These are phyloP conservation scores for Gadus chalcogrammus DNA, from an alignment of 2,113 vertebrate species.

Conservation along the genomic window DNA sequence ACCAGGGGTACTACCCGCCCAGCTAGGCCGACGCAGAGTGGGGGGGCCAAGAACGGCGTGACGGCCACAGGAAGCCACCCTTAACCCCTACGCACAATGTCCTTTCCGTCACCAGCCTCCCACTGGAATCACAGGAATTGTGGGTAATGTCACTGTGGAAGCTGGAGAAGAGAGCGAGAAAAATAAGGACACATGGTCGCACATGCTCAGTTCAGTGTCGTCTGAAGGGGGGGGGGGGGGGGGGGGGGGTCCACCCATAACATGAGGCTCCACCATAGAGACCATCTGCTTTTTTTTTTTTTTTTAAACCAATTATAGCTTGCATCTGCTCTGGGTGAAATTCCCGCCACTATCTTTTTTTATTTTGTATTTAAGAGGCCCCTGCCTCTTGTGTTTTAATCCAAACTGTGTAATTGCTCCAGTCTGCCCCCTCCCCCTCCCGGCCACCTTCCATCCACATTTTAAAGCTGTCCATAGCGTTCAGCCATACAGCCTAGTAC, in stretches of 20 bases:
- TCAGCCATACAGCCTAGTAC: slow-evolving; percentile 26
- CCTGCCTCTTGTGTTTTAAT: slow-evolving; percentile 41
- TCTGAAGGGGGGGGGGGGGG: not conserved
- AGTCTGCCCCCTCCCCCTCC: slow-evolving; percentile 12
- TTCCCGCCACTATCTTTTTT: not conserved
- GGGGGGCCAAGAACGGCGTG: slow-evolving; percentile 8
- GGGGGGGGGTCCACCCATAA: not conserved
- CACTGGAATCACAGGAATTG: not conserved
- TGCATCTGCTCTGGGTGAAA: not conserved
- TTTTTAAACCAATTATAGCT: not conserved
- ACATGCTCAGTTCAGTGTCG: too few species aligned
- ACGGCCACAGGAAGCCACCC: not conserved
- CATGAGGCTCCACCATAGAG: too few species aligned
- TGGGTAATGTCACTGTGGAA: not conserved
- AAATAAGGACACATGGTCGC: not conserved
- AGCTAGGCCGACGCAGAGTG: slow-evolving; percentile 52
- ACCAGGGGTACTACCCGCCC: slow-evolving; percentile 76
- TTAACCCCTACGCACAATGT: not conserved
- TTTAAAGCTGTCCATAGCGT: slow-evolving; percentile 43
- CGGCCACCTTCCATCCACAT: slow-evolving; percentile 13
- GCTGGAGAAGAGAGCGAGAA: not conserved
- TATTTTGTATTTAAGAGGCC: not conserved
- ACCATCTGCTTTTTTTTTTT: not conserved
- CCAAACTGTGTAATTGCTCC: slow-evolving; percentile 44
- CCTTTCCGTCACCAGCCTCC: slow-evolving; percentile 28